Evolutionary conservation across 2,888 invertebrate species (phyloP), one percentile per base, ranked within the genome.

Genomic region (Amiota mariae): DNA sequence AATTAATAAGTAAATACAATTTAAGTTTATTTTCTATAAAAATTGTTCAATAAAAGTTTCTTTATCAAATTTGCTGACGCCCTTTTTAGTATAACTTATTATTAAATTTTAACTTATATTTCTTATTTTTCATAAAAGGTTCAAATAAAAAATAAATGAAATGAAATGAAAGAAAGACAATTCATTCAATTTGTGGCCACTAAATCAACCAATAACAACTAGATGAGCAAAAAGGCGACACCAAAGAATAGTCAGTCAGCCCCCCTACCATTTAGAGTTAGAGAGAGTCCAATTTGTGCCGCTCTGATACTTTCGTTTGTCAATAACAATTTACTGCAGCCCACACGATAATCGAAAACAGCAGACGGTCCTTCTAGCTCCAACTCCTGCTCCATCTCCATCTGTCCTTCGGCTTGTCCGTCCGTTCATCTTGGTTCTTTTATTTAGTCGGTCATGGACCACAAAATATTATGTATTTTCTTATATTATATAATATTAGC

Each of bases 101-200:
- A 85, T 82, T 82, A 79, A 82, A 85, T 85, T 82, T 85, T 81
- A 85, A 82, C 76, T 79, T 76, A 63, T 73, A 74, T 83, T 80
- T 80, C 79, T 83, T 85, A 77, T 85, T 82, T 80, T 82, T 80
- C 79, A 82, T 85, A 83, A 83, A 84, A 36, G 36, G 36, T 83
- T 59, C 20, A 24, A 59, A 20, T 20, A 20, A 59, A 20, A 57
- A 57, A n/a, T 18, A 57, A 12, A 57, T 9, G 18, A 57, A 57
- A 57, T 20, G n/a, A 57, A 57, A 18, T 18, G 9, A 57, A 59
- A 59, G 18, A 24, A 85, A 83, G 84, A 83, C 85, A 83, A 83
- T 83, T 85, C 84, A 83, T 83, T 85, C 84, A 83, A 83, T 83
- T 83, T 83, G 82, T 83, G 82, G 85, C 85, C 82, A 85, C 82